Conservation (phyloP, 2,888 invertebrate species). For the Latrodectus hesperus region DNA sequence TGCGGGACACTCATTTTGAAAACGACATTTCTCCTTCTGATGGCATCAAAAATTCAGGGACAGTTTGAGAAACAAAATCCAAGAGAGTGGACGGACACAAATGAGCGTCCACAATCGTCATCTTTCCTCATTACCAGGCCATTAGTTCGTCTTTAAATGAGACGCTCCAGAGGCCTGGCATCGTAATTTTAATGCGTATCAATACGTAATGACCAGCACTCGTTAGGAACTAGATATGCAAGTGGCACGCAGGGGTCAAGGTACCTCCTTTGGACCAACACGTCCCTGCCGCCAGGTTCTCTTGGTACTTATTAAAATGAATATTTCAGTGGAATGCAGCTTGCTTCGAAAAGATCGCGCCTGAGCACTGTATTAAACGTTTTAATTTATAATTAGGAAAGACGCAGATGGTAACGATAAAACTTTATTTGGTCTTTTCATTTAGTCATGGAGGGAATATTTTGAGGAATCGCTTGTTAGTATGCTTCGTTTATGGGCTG, state of each 20-base stretch:
- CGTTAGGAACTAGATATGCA: conserved; percentile 27
- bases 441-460: conserved; percentile 31
- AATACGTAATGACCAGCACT: conserved; percentile 60
- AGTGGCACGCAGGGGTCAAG: conserved; percentile 27
- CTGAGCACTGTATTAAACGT: conserved; percentile 23
- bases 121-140: conserved; percentile 46
- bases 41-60: conserved; percentile 52
- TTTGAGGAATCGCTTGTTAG: too few species aligned
- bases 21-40: neutral
- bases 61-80: conserved; percentile 46
- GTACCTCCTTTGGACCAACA: neutral
- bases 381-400: conserved; percentile 61
- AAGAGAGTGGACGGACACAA: conserved; percentile 21
- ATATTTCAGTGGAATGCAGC: conserved; percentile 33
- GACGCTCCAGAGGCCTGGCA: neutral
- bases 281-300: conserved; percentile 19
- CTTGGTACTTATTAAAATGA: conserved; percentile 66
- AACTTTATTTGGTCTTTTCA: conserved; percentile 55
- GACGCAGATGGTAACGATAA: neutral
- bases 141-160: conserved; percentile 41
- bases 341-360: conserved; percentile 30
- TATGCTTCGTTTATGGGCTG: too few species aligned
- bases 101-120: conserved; percentile 37
- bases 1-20: conserved; percentile 15
- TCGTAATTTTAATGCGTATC: conserved; percentile 59